Percentiles rank a stretch among this genome's conserved stretches.
phyloP scores from a whole-genome alignment of 2,797 vertebrate species.

The Poeciliopsis infans region DNA sequence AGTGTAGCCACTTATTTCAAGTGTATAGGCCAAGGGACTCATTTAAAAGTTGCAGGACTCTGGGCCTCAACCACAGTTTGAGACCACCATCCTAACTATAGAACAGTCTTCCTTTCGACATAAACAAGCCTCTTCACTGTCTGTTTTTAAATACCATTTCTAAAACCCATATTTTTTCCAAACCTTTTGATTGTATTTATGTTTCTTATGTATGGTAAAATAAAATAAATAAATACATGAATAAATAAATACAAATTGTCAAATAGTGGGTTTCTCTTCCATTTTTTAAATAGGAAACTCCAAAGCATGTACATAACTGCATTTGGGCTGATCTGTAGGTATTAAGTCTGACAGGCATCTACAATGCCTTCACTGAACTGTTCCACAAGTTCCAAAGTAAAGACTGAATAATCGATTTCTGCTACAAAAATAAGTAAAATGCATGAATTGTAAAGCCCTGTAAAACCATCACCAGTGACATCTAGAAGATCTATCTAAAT shows the following conservation, averaged over 20 bases:
- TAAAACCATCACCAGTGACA: slow-evolving; percentile 28
- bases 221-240: neutral
- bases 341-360: neutral
- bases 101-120: too few species aligned
- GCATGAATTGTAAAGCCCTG: neutral
- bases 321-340: neutral
- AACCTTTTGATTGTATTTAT: too few species aligned
- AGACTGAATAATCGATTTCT: neutral
- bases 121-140: too few species aligned
- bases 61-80: too few species aligned
- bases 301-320: neutral
- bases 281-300: neutral
- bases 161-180: too few species aligned
- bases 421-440: neutral
- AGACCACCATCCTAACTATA: too few species aligned
- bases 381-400: neutral
- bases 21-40: too few species aligned
- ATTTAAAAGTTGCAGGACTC: too few species aligned
- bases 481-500: slow-evolving; percentile 39
- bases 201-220: neutral
- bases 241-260: neutral
- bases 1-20: too few species aligned
- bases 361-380: neutral
- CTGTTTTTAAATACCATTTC: too few species aligned
- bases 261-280: neutral